phyloP scores from a whole-genome alignment of 2,113 vertebrate species.

The Coturnix japonica region DNA sequence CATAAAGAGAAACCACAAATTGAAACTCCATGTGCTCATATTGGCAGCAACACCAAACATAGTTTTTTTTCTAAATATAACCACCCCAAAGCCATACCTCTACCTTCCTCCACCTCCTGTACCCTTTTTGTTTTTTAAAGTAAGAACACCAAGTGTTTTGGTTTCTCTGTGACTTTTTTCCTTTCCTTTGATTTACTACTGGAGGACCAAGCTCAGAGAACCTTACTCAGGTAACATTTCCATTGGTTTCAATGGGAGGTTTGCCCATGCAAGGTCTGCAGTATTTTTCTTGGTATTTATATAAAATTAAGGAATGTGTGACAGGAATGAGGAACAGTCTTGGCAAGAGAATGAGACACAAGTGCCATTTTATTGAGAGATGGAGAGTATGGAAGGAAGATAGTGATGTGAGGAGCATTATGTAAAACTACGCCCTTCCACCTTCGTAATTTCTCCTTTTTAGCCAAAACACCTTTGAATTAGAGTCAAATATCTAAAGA shows the following conservation, averaged over 20 bases:
- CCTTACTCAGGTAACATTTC: constrained; percentile 20
- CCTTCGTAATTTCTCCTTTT: neutral
- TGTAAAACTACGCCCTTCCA: neutral
- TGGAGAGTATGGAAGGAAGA: neutral
- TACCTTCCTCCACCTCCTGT: constrained; percentile 15
- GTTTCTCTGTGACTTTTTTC: constrained; percentile 5
- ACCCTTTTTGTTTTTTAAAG: neutral
- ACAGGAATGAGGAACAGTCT: constrained; percentile 28
- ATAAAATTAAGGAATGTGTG: constrained; percentile 27
- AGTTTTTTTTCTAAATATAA: constrained; percentile 29
- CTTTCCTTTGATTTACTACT: neutral
- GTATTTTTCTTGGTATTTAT: constrained; percentile 11
- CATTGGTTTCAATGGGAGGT: neutral
- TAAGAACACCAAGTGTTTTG: constrained; percentile 13
- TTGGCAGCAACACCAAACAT: constrained; percentile 8
- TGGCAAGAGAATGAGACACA: neutral
- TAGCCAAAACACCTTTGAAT: constrained; percentile 21
- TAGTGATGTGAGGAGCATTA: neutral
- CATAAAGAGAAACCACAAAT: constrained; percentile 67
- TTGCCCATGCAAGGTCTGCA: neutral
- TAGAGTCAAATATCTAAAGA: constrained; percentile 13
- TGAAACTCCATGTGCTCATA: constrained; percentile 57
- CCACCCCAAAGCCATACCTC: neutral
- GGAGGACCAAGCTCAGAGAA: neutral
- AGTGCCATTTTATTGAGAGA: neutral